Percentiles rank a stretch among this genome's conserved stretches.
Conservation (phyloP, 2,797 vertebrate genomes). For the Enteromius thamalakanensis region DNA sequence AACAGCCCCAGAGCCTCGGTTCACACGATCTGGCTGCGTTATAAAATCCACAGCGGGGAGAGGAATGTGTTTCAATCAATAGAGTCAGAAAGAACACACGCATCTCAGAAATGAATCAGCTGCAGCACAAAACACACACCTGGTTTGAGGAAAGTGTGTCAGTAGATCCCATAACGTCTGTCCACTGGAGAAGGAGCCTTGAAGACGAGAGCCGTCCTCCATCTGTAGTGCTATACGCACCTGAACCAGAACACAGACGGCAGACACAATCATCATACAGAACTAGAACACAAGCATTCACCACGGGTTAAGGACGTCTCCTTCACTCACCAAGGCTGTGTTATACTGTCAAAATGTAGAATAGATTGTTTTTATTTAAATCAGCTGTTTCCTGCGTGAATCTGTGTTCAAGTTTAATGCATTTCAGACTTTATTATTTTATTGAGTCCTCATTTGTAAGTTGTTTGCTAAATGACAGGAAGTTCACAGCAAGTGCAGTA, state of each 20-base stretch:
- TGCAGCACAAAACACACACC: constrained; percentile 71
- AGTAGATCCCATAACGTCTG: constrained; percentile 92
- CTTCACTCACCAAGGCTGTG: no score
- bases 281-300: no score
- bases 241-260: constrained; percentile 68
- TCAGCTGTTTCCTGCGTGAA: no score
- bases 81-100: constrained; percentile 17
- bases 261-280: no score
- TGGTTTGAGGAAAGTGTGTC: constrained; percentile 84
- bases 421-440: no score
- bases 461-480: no score
- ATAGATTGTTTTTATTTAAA: no score
- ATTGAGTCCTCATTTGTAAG: no score
- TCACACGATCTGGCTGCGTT: constrained; percentile 33
- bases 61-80: neutral
- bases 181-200: constrained; percentile 83
- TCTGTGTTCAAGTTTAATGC: no score
- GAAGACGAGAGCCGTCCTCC: constrained; percentile 87
- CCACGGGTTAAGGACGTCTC: no score
- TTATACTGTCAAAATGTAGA: no score
- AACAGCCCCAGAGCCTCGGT: constrained; percentile 4
- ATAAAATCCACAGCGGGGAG: constrained; percentile 35
- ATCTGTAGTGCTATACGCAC: constrained; percentile 90
- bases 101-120: neutral
- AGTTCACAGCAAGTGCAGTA: neutral